Evolutionary conservation across 2,888 invertebrate genomes (phyloP).

Genomic region (Myopa testacea): DNA sequence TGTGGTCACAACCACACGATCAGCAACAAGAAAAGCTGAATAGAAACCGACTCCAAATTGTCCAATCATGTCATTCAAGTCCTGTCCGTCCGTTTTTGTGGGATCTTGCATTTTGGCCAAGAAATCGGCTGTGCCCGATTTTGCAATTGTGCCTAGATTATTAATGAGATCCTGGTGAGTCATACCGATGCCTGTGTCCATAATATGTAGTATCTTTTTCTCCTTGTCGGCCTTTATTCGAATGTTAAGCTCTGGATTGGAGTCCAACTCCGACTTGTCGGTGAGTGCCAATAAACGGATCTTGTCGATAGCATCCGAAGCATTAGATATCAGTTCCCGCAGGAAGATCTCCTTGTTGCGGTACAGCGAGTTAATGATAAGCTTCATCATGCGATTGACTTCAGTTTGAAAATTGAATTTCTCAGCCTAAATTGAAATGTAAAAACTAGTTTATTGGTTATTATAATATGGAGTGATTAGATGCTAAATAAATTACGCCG

Average conservation of each 20-base stretch:
- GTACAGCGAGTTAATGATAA: conserved; percentile 99
- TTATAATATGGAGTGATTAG: not conserved
- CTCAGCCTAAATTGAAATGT: conserved; percentile 72
- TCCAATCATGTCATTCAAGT: conserved; percentile 97
- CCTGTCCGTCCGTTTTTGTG: conserved; percentile 71
- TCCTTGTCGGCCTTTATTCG: conserved; percentile 95
- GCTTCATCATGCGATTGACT: conserved; percentile 99
- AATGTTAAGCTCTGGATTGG: conserved; percentile 86
- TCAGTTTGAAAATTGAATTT: conserved; percentile 96
- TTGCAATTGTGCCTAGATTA: conserved; percentile 98
- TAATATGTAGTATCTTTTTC: conserved; percentile 89
- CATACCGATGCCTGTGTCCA: conserved; percentile 98
- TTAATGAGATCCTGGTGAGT: conserved; percentile 91
- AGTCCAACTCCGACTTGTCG: conserved; percentile 80
- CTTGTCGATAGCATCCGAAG: conserved; percentile 98
- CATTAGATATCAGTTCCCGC: conserved; percentile 98
- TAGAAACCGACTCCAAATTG: conserved; percentile 99
- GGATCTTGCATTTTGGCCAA: conserved; percentile 87
- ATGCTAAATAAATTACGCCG: no score
- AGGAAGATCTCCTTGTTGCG: conserved; percentile 99
- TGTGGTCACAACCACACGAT: conserved; percentile 93
- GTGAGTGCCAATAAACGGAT: conserved; percentile 94
- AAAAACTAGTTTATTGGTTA: not conserved
- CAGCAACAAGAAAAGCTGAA: conserved; percentile 97
- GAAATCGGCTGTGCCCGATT: conserved; percentile 97